Percentiles rank a stretch among this genome's conserved stretches.
phyloP scores from a whole-genome alignment of 2,797 vertebrate genomes.

The Falco concolor region DNA sequence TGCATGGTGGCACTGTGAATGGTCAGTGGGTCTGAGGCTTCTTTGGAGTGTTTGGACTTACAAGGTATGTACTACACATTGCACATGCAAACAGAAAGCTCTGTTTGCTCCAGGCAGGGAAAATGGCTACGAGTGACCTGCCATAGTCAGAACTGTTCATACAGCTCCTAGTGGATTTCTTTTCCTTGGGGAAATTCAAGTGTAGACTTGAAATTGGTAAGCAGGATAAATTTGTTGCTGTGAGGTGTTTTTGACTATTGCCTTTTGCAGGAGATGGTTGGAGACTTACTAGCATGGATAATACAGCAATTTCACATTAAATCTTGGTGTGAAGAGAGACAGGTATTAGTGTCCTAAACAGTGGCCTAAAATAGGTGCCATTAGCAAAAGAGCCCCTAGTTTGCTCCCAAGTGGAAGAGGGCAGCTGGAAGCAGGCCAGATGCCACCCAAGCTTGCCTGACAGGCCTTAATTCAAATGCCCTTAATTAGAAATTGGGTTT shows the following conservation, averaged over 20 bases:
- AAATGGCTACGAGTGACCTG: conserved; percentile 14
- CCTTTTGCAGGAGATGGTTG: neutral
- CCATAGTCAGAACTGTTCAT: neutral
- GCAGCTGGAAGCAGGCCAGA: neutral
- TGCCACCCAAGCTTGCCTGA: neutral
- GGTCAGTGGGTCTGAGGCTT: neutral
- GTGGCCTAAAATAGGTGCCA: neutral
- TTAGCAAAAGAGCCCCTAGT: neutral
- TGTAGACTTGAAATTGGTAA: conserved; percentile 10
- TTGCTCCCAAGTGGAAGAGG: neutral
- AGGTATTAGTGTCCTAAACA: neutral
- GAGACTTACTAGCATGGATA: neutral
- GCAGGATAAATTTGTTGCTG: neutral
- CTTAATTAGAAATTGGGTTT: neutral
- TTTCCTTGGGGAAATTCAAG: conserved; percentile 27
- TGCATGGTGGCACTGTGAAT: neutral
- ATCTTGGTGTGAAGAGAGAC: neutral
- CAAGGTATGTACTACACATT: neutral
- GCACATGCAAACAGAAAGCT: neutral
- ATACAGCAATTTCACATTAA: neutral
- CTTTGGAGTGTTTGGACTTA: neutral
- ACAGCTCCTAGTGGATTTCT: neutral
- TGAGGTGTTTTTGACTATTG: neutral
- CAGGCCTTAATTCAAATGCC: neutral
- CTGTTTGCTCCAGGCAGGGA: neutral